These are phyloP conservation scores for Phenganax subtilis DNA, from an alignment of 92 coral and sea anemone species.

Conservation along the genomic window DNA sequence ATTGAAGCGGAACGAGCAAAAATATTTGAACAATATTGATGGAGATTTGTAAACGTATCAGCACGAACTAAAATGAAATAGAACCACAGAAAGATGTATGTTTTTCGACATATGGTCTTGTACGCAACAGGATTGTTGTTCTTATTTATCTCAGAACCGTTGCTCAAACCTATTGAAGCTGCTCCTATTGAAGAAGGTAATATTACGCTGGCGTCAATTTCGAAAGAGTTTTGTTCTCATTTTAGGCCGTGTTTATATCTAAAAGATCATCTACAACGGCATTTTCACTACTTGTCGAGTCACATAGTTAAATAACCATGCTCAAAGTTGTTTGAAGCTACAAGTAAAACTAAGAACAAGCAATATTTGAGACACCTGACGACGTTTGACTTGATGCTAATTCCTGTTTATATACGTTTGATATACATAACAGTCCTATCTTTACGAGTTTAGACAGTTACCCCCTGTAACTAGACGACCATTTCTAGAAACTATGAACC, in stretches of 20 bases:
- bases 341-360: constrained; percentile 15
- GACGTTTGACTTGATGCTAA: constrained; percentile 18
- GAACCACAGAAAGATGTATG: not conserved
- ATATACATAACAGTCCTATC: not conserved
- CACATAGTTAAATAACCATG: not conserved
- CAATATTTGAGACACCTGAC: constrained; percentile 1
- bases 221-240: not conserved
- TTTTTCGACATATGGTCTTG: constrained; percentile 3
- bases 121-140: constrained; percentile 12
- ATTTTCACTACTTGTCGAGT: not conserved
- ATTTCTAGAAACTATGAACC: not conserved
- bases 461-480: not conserved
- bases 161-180: not conserved
- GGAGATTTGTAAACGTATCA: not conserved
- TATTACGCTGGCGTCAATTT: not conserved
- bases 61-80: constrained; percentile 7
- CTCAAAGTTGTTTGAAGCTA: not conserved
- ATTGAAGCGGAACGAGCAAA: constrained; percentile 15
- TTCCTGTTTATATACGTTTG: not conserved
- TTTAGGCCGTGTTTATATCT: constrained; percentile 1
- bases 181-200: constrained; percentile 20
- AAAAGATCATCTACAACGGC: not conserved
- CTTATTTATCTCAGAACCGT: constrained; percentile 19
- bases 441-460: not conserved
- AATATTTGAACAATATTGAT: constrained; percentile 8